phyloP scores from a whole-genome alignment of 2,113 vertebrate species.

The Tragelaphus scriptus region DNA sequence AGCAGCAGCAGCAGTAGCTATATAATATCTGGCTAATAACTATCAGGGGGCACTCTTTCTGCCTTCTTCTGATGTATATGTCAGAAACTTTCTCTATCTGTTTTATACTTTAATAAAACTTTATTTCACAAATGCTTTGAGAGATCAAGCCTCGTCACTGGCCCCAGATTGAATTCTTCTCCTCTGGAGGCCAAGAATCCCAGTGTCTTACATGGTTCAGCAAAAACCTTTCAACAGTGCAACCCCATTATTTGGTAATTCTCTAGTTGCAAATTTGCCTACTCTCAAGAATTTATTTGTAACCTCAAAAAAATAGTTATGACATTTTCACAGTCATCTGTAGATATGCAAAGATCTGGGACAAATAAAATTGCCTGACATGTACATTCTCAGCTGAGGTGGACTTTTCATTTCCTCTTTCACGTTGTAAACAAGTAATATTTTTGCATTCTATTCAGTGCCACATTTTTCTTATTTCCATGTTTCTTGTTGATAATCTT shows the following conservation, averaged over 20 bases:
- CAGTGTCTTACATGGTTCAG: accelerated
- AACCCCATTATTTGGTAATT: background rate
- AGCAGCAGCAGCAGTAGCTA: background rate
- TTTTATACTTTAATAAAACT: background rate
- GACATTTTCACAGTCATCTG: background rate
- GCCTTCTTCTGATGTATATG: background rate
- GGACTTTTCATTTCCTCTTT: background rate
- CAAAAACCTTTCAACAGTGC: background rate
- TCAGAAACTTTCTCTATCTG: background rate
- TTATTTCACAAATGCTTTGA: background rate
- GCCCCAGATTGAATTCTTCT: background rate
- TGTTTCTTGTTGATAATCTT: background rate
- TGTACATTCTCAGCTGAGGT: background rate
- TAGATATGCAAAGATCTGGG: background rate
- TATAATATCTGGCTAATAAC: background rate
- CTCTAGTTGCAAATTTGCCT: background rate
- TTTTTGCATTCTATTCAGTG: background rate
- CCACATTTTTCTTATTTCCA: background rate
- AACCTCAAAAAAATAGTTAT: background rate
- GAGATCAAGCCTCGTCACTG: background rate
- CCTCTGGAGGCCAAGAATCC: background rate
- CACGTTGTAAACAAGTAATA: background rate
- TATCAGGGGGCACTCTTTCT: background rate
- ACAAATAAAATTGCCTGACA: background rate
- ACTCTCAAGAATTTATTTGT: background rate